These are phyloP conservation scores for Galbula dea DNA, from an alignment of 2,113 vertebrate species.

Conservation along the genomic window DNA sequence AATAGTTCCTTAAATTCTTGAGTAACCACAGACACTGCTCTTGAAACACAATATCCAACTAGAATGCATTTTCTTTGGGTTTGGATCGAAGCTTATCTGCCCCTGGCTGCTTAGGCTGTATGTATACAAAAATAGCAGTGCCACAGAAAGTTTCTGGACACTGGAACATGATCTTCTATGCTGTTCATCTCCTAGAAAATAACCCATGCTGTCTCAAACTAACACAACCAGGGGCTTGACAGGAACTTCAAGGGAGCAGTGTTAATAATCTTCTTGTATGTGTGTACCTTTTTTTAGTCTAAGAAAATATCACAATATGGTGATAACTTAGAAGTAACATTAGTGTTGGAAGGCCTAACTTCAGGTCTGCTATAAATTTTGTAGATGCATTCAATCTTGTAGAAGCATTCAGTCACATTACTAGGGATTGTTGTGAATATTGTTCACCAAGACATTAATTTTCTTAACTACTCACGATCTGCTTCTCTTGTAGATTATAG, in stretches of 20 bases:
- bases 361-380: not conserved
- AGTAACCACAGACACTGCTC: not conserved
- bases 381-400: not conserved
- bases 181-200: not conserved
- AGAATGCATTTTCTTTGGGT: not conserved
- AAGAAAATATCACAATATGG: not conserved
- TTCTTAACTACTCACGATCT: not conserved
- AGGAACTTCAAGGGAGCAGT: not conserved
- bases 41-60: not conserved
- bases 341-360: not conserved
- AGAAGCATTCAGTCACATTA: not conserved
- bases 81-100: not conserved
- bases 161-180: no score
- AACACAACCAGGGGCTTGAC: no score
- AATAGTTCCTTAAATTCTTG: not conserved
- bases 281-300: not conserved
- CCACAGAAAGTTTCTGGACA: not conserved
- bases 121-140: not conserved
- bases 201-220: not conserved
- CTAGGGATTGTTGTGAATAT: not conserved
- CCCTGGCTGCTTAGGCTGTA: not conserved
- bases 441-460: not conserved
- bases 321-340: fast-evolving
- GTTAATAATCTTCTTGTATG: not conserved
- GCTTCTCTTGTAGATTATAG: not conserved